phyloP scores from a whole-genome alignment of 2,888 invertebrate genomes.

The Isoperla grammatica region DNA sequence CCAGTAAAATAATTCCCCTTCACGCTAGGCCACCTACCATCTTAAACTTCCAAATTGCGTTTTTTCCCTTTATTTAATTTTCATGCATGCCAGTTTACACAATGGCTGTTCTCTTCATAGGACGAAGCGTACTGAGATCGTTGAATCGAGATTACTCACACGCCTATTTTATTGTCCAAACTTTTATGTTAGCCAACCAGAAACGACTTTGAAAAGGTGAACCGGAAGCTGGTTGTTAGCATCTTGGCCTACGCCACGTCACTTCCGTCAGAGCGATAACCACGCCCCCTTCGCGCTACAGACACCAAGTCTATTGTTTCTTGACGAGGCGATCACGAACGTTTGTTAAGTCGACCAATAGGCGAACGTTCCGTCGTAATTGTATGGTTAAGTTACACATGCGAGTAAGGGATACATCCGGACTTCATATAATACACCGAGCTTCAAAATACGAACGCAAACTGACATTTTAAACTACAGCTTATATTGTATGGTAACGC shows the following conservation, averaged over 20 bases:
- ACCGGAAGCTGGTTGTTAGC: conserved; percentile 22
- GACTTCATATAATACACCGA: not conserved
- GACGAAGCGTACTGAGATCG: not conserved
- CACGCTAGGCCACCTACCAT: not conserved
- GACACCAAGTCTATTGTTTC: conserved; percentile 14
- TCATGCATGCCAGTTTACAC: conserved; percentile 9
- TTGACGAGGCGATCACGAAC: conserved; percentile 7
- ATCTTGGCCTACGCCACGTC: conserved; percentile 18
- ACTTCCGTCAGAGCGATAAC: conserved; percentile 12
- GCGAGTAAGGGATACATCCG: conserved; percentile 11
- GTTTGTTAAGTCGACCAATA: conserved; percentile 1
- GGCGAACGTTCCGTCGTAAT: not conserved
- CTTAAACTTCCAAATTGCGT: not conserved
- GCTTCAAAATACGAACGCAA: not conserved
- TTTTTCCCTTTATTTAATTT: conserved; percentile 4
- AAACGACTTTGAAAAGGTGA: not conserved
- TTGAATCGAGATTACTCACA: conserved; percentile 12
- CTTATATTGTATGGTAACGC: too few species aligned
- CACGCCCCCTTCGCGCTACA: conserved; percentile 15
- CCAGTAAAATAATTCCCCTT: not conserved
- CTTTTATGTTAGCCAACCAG: conserved; percentile 17
- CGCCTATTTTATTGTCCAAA: conserved; percentile 19
- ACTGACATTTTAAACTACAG: too few species aligned
- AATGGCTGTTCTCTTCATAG: conserved; percentile 8
- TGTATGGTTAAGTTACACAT: not conserved